A percentile compares a stretch with the other conserved stretches of the same genome.
Conservation (phyloP, 92 coral and sea anemone genomes). For the Palythoa grandis region DNA sequence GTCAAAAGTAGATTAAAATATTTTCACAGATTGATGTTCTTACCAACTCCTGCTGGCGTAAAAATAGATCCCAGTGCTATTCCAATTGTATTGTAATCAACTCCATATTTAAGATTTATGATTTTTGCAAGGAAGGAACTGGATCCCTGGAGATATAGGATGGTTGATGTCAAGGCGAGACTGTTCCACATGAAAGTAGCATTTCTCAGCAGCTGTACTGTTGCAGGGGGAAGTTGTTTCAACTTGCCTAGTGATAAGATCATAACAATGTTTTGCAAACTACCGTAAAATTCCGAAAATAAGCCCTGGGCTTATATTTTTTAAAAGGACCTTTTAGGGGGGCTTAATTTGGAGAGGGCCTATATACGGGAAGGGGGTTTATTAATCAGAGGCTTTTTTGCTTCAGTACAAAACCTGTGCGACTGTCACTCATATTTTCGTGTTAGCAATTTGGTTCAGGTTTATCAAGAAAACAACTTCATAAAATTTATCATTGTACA, state of each 20-base stretch:
- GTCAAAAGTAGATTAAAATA: too few species aligned
- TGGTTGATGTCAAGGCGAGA: conserved; percentile 60
- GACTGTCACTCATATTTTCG: too few species aligned
- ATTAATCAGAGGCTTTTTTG: too few species aligned
- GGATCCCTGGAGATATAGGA: conserved; percentile 57
- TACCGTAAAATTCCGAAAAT: too few species aligned
- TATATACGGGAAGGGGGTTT: too few species aligned
- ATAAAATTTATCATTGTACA: too few species aligned
- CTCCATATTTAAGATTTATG: conserved; percentile 54
- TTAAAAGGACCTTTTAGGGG: too few species aligned
- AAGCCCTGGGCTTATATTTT: too few species aligned
- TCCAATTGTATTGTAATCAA: conserved; percentile 47
- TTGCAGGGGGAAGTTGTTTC: conserved; percentile 61
- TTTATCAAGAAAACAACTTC: too few species aligned
- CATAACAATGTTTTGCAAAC: neutral
- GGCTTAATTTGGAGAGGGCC: too few species aligned
- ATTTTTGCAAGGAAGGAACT: conserved; percentile 67
- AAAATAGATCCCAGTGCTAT: conserved; percentile 6
- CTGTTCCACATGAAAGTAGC: conserved; percentile 68
- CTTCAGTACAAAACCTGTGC: too few species aligned
- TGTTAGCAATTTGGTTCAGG: too few species aligned
- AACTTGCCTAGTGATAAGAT: conserved; percentile 13
- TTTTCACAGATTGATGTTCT: neutral
- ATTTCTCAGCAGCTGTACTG: conserved; percentile 61
- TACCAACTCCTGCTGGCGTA: conserved; percentile 31